Conservation (phyloP, 2,113 vertebrate species). For the Lagopus leucura region DNA sequence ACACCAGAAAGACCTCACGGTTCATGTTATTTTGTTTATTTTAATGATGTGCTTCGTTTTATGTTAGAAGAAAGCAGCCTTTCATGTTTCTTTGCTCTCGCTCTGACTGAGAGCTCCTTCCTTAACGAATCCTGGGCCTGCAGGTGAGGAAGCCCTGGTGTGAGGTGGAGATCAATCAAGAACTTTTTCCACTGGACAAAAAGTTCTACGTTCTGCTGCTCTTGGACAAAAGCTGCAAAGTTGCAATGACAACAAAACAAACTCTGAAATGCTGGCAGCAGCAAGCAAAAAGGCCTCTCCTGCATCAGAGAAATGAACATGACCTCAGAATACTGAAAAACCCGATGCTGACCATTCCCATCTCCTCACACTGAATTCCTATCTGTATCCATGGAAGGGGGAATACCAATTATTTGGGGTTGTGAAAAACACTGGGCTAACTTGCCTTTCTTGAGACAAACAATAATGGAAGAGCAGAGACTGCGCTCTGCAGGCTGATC, state of each 20-base stretch:
- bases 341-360: background rate
- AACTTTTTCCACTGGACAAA: background rate
- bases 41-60: background rate
- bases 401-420: background rate
- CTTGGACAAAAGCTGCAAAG: background rate
- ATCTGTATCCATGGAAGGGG: background rate
- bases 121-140: background rate
- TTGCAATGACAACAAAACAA: background rate
- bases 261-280: background rate
- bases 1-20: background rate
- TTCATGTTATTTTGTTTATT: background rate
- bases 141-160: background rate
- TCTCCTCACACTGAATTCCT: background rate
- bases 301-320: background rate
- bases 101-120: background rate
- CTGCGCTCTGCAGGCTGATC: accelerated
- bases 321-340: background rate
- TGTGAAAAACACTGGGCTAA: background rate
- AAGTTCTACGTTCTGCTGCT: background rate
- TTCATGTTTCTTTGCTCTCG: background rate
- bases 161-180: background rate
- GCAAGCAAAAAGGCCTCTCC: background rate
- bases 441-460: background rate
- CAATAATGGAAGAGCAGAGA: accelerated
- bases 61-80: background rate